Base-by-base conservation (phyloP, 2,797 vertebrate genomes). In the Nannoperca australis region DNA sequence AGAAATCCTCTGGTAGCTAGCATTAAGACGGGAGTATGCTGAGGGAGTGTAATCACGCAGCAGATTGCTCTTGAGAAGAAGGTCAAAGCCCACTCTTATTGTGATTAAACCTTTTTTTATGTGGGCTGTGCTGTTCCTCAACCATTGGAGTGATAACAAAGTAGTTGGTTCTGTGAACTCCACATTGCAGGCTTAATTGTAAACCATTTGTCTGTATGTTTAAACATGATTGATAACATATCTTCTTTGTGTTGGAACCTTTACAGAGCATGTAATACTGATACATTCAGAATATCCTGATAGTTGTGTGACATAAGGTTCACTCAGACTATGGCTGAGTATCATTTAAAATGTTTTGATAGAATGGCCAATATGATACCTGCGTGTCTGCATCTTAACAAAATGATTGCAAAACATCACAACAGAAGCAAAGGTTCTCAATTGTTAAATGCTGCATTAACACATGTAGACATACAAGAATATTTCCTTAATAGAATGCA, bases 21-120 rank as follows among this genome's bases (percentile, higher is more conserved):
- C 77, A 53, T 72, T 63, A 78, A 72, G 74, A 88, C 54, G 80
- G 84, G 62, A 76, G 63, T 60, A 66, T 70, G 80, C 47, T 72
- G 72, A 67, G 38, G 72, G 76, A 76, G 73, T 58, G 79, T 85
- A 89, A 91, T 92, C 83, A 88, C 75, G 40, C 66, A 70, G 84
- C 64, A 79, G 81, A 83, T 76, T 88, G 84, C 84, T 88, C 86
- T 91, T 83, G 72, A 89, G 80, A 75, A 82, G 90, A 92, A 92
- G 91, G 89, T 93, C 89, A 93, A 63, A 88, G 68, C 82, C 59
- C 68, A 63, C 56, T 82, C 71, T 86, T 73, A 75, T 56, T 85
- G 84, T 88, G 84, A 92, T 92, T 91, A 88, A 91, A 92, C 75
- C 38, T 44, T 53, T 75, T 81, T 78, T 73, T 71, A 68, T 76